These are phyloP conservation scores for Eupithecia abbreviata DNA, from an alignment of 2,888 invertebrate genomes.

Conservation along the genomic window DNA sequence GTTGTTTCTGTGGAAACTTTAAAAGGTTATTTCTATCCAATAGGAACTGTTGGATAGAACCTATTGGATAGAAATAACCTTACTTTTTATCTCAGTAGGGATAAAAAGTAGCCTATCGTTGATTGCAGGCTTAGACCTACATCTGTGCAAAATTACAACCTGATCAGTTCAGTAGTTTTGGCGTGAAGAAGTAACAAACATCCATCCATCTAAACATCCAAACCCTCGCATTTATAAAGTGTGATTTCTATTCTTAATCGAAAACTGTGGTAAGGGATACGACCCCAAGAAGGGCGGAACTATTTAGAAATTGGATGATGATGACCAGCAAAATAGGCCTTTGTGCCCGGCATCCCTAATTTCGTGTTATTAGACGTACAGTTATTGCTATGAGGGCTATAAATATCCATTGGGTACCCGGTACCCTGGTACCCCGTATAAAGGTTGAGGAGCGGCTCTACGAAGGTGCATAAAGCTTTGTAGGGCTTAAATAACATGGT, in stretches of 20 bases:
- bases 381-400: conserved; percentile 7
- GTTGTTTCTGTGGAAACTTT: too few relatives aligned
- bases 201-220: too few relatives aligned
- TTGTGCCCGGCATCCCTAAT: conserved; percentile 26
- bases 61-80: too few relatives aligned
- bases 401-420: conserved; percentile 6
- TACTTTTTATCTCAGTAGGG: too few relatives aligned
- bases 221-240: too few relatives aligned
- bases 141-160: too few relatives aligned
- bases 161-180: too few relatives aligned
- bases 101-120: too few relatives aligned
- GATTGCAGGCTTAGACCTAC: too few relatives aligned
- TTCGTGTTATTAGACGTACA: conserved; percentile 7
- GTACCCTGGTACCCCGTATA: conserved; percentile 2
- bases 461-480: background rate
- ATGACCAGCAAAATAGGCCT: conserved; percentile 39
- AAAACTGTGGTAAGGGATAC: conserved; percentile 5
- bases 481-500: background rate
- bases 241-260: background rate
- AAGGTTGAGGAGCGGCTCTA: conserved; percentile 1
- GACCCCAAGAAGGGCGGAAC: conserved; percentile 29
- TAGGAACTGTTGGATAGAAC: too few relatives aligned
- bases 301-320: conserved; percentile 44
- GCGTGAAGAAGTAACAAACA: too few relatives aligned
- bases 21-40: too few relatives aligned